Evolutionary conservation across 2,113 vertebrate species (phyloP).

Genomic region (Vidua macroura): DNA sequence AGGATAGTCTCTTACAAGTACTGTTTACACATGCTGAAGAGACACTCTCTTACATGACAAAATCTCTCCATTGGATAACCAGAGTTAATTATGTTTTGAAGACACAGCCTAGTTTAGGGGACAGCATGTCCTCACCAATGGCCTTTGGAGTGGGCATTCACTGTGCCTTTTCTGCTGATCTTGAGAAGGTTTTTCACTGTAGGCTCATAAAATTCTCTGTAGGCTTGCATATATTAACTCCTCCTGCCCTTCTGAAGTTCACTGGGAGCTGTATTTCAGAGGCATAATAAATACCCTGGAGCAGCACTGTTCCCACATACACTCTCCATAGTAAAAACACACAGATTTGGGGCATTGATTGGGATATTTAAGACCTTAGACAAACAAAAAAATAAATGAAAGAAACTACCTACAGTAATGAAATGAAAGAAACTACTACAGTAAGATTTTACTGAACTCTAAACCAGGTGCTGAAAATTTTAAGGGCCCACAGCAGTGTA

Average conservation of each 20-base stretch:
- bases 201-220: neutral
- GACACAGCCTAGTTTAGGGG: fast-evolving
- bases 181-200: neutral
- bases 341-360: neutral
- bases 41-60: neutral
- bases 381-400: neutral
- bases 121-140: neutral
- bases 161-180: neutral
- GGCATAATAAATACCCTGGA: neutral
- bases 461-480: neutral
- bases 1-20: neutral
- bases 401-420: neutral
- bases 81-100: neutral
- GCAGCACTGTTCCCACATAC: neutral
- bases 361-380: neutral
- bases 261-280: neutral
- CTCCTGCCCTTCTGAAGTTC: neutral
- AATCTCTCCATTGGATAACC: neutral
- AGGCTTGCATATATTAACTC: neutral
- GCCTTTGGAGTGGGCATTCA: neutral
- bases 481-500: neutral
- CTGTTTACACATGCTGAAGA: neutral
- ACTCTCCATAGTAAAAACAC: neutral
- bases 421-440: no score
- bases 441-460: neutral